These are phyloP conservation scores for Tricholaema leucomelas DNA, from an alignment of 2,113 vertebrate genomes.

Conservation along the genomic window DNA sequence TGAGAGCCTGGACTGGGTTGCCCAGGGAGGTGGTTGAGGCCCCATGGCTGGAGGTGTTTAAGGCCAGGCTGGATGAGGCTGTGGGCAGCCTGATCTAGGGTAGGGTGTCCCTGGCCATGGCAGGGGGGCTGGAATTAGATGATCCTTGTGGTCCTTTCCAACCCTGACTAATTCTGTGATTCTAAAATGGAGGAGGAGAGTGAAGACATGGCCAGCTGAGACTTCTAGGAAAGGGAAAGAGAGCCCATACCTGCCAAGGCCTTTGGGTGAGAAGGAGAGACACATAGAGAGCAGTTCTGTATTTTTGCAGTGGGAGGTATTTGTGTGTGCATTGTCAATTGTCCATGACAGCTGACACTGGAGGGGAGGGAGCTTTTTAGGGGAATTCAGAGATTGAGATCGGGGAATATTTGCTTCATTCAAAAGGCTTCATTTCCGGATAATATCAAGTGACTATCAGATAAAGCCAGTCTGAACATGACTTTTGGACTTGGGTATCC, in stretches of 20 bases:
- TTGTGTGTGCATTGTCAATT: constrained; percentile 25
- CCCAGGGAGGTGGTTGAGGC: no score
- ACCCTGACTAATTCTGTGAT: no score
- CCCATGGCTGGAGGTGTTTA: no score
- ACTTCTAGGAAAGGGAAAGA: not conserved
- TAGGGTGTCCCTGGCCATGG: no score
- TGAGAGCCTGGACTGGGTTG: no score
- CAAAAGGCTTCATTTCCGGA: constrained; percentile 25
- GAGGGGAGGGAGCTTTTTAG: constrained; percentile 11
- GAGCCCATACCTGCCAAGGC: not conserved
- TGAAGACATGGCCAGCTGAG: not conserved
- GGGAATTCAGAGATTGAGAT: constrained; percentile 38
- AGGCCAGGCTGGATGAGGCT: no score
- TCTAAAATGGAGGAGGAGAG: not conserved
- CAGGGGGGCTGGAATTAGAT: no score
- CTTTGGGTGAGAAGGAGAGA: not conserved
- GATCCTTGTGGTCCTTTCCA: no score
- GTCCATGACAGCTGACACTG: constrained; percentile 18
- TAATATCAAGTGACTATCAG: not conserved
- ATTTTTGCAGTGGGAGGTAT: not conserved
- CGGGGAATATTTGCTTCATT: constrained; percentile 35
- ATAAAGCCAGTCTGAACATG: constrained; percentile 45
- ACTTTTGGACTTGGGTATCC: constrained; percentile 27
- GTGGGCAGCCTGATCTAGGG: no score
- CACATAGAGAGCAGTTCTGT: not conserved